These are phyloP conservation scores for Megalurothrips usitatus DNA, from an alignment of 2,888 invertebrate species.

Conservation along the genomic window DNA sequence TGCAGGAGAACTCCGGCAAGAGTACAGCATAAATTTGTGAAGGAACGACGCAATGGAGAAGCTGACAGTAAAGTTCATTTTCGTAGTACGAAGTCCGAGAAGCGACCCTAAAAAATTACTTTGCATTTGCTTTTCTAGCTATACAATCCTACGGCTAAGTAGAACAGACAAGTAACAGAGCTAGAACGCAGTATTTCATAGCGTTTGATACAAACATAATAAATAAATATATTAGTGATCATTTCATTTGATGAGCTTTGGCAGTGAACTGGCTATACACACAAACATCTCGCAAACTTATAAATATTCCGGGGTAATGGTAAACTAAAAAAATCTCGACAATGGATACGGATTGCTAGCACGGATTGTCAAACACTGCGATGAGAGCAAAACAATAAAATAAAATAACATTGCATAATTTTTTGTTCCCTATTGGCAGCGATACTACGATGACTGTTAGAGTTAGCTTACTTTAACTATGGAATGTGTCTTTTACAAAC, in stretches of 20 bases:
- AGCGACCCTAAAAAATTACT: neutral
- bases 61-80: neutral
- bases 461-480: neutral
- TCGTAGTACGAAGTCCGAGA: neutral
- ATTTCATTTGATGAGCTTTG: slow-evolving; percentile 25
- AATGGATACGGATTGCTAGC: neutral
- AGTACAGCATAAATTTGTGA: neutral
- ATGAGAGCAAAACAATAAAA: too few relatives aligned
- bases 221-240: slow-evolving; percentile 25
- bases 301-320: neutral
- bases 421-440: neutral
- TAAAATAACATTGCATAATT: too few relatives aligned
- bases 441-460: neutral
- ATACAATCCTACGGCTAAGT: slow-evolving; percentile 5
- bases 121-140: slow-evolving; percentile 7
- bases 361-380: neutral
- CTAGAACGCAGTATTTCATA: neutral
- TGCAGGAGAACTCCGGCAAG: neutral
- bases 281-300: slow-evolving; percentile 20
- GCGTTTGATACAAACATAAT: slow-evolving; percentile 26
- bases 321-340: neutral
- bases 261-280: slow-evolving; percentile 26
- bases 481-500: slow-evolving; percentile 17
- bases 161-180: slow-evolving; percentile 13
- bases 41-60: neutral